These are phyloP conservation scores for Scaptomyza hsui DNA, from an alignment of 1,140 invertebrate genomes.

Conservation along the genomic window DNA sequence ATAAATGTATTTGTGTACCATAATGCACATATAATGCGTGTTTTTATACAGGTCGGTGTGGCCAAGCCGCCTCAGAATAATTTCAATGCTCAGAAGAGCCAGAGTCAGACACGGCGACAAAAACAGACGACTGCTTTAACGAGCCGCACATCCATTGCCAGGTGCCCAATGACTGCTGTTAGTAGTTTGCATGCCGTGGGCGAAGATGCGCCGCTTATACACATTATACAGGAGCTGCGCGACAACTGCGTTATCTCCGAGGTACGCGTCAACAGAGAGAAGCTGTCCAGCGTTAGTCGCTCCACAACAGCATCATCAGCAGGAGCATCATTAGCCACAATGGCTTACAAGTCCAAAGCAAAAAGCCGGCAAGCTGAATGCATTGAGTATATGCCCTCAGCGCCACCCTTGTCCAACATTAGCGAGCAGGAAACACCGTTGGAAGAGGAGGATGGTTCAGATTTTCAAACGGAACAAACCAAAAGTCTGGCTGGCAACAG, in stretches of 20 bases:
- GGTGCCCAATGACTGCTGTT: constrained; percentile 56
- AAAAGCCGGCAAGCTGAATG: constrained; percentile 25
- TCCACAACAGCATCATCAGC: background rate
- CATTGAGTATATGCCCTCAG: constrained; percentile 49
- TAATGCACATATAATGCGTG: constrained; percentile 4
- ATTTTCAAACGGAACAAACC: constrained; percentile 17
- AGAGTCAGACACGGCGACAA: constrained; percentile 23
- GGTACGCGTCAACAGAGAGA: constrained; percentile 71
- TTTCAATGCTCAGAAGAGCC: constrained; percentile 25
- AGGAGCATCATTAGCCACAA: background rate
- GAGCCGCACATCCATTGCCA: background rate
- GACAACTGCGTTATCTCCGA: constrained; percentile 81
- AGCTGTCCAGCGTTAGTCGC: constrained; percentile 24
- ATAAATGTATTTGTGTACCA: background rate
- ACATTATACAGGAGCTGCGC: constrained; percentile 78
- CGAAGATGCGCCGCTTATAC: constrained; percentile 74
- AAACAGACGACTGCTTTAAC: constrained; percentile 11
- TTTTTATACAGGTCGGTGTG: constrained; percentile 23
- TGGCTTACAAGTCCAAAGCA: background rate
- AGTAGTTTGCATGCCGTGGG: constrained; percentile 58
- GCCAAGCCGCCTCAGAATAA: constrained; percentile 34
- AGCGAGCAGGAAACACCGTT: constrained; percentile 60
- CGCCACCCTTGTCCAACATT: constrained; percentile 63
- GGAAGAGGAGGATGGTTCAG: constrained; percentile 31
- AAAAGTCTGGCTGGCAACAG: constrained; percentile 16